phyloP scores from a whole-genome alignment of 2,113 vertebrate genomes.

The Lonchura striata region DNA sequence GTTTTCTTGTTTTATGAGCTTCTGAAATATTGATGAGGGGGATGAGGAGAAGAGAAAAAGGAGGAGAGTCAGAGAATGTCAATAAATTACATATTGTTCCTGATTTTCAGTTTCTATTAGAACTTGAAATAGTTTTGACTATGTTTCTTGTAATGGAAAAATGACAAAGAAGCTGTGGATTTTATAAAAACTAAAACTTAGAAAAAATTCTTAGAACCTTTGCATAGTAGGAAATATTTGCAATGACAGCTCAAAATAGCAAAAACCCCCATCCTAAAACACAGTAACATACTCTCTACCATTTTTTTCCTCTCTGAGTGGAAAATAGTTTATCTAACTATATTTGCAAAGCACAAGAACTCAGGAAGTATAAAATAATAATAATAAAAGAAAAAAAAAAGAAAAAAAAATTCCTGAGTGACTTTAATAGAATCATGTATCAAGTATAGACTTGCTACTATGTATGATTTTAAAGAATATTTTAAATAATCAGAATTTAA shows the following conservation, averaged over 20 bases:
- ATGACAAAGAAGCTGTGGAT: neutral
- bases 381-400: neutral
- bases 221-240: neutral
- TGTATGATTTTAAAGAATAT: neutral
- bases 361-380: neutral
- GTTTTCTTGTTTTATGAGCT: neutral
- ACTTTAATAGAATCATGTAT: neutral
- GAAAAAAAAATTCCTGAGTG: neutral
- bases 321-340: neutral
- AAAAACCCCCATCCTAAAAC: neutral
- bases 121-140: neutral
- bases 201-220: neutral
- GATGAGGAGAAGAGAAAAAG: neutral
- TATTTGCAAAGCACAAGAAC: neutral
- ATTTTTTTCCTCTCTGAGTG: neutral
- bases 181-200: neutral
- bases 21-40: neutral
- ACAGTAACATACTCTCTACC: neutral
- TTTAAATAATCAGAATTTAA: neutral
- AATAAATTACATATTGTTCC: neutral
- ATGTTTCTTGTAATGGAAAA: neutral
- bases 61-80: neutral
- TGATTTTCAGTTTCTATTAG: neutral
- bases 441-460: neutral
- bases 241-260: neutral